These are phyloP conservation scores for Perdix hodgsoniae DNA, from an alignment of 2,797 vertebrate genomes.

Conservation along the genomic window DNA sequence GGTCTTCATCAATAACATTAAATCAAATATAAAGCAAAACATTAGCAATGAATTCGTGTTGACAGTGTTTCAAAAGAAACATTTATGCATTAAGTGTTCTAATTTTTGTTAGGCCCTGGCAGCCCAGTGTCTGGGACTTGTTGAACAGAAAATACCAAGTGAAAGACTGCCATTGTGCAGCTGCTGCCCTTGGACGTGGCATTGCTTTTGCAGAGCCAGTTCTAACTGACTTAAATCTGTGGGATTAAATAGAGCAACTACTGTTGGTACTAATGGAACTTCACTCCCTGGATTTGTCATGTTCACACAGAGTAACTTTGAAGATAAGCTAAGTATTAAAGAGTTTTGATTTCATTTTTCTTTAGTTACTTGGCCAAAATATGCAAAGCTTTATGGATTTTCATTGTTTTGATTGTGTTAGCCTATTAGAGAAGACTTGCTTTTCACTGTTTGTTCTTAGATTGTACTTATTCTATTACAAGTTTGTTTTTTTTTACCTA, in stretches of 20 bases:
- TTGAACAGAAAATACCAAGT: not conserved
- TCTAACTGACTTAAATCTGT: not conserved
- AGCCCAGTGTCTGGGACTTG: not conserved
- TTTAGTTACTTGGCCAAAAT: not conserved
- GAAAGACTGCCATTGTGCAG: not conserved
- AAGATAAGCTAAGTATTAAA: conserved; percentile 8
- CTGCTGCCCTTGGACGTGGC: not conserved
- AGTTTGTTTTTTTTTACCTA: not conserved
- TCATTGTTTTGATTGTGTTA: not conserved
- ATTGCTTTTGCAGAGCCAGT: not conserved
- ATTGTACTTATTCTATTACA: not conserved
- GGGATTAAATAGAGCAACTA: conserved; percentile 15
- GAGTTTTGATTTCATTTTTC: not conserved
- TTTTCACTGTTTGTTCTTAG: not conserved
- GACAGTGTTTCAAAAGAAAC: not conserved
- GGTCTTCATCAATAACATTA: not conserved
- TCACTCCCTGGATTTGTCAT: conserved; percentile 1
- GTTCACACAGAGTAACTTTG: not conserved
- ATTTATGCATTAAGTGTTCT: not conserved
- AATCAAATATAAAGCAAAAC: not conserved
- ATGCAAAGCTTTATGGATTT: not conserved
- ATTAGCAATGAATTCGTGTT: not conserved
- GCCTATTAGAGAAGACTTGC: not conserved
- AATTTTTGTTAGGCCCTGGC: not conserved
- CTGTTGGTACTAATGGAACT: conserved; percentile 12